Evolutionary conservation across 2,888 invertebrate genomes (phyloP).

Genomic region (Latrodectus hesperus): DNA sequence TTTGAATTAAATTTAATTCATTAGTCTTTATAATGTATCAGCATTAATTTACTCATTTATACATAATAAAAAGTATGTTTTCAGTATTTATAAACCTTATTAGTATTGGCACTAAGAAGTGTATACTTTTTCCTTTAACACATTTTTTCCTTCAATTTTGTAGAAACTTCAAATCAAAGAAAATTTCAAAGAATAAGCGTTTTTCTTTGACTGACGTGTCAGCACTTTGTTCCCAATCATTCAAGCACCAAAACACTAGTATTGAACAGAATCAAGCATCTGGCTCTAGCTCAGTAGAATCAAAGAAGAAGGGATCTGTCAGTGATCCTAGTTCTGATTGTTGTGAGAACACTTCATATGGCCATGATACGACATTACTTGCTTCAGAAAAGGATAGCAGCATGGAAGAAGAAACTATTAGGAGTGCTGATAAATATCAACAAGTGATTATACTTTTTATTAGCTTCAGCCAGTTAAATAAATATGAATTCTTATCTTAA

Average conservation of each 20-base stretch:
- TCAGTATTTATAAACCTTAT: too few species aligned
- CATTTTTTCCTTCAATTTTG: neutral
- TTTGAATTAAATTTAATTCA: too few species aligned
- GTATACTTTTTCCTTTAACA: neutral
- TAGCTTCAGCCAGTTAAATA: too few species aligned
- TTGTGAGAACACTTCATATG: constrained; percentile 11
- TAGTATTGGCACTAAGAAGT: too few species aligned
- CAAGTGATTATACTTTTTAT: too few species aligned
- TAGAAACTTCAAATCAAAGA: neutral
- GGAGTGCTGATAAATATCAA: neutral
- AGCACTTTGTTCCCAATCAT: neutral
- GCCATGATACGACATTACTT: neutral
- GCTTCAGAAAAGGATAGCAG: constrained; percentile 1
- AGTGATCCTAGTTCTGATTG: constrained; percentile 31
- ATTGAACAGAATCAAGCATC: neutral
- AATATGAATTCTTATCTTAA: too few species aligned
- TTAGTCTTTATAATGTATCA: too few species aligned
- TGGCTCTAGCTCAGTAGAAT: neutral
- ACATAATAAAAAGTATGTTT: too few species aligned
- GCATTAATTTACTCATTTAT: too few species aligned
- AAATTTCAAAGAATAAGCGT: constrained; percentile 26
- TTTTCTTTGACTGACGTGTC: constrained; percentile 46
- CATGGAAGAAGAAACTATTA: neutral
- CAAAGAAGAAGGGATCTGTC: constrained; percentile 4
- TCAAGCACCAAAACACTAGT: constrained; percentile 5